Evolutionary conservation across 37 sponge, comb jelly and placozoan species (phyloP).

Genomic region (Dysidea cf. avara): DNA sequence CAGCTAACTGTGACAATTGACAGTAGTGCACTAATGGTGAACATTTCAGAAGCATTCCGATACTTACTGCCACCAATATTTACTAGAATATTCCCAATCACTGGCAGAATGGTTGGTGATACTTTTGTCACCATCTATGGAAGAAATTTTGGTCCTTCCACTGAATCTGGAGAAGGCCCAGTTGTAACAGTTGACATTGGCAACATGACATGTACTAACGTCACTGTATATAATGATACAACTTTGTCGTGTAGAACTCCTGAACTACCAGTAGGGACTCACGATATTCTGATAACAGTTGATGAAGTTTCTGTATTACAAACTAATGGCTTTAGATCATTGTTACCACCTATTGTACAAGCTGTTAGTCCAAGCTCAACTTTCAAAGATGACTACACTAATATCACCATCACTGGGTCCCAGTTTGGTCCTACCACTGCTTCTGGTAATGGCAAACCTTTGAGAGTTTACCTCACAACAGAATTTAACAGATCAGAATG

Average conservation of each 20-base stretch:
- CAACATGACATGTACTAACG: constrained; percentile 56
- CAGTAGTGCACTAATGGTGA: constrained; percentile 73
- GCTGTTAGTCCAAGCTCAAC: constrained; percentile 59
- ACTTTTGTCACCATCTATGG: constrained; percentile 74
- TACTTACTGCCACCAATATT: constrained; percentile 81
- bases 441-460: constrained; percentile 38
- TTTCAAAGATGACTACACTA: constrained; percentile 39
- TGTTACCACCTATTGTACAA: constrained; percentile 52
- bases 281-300: constrained; percentile 72
- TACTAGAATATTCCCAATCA: constrained; percentile 57
- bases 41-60: constrained; percentile 64
- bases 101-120: constrained; percentile 59
- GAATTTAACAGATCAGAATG: constrained; percentile 47
- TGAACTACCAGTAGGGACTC: constrained; percentile 14
- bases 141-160: constrained; percentile 83
- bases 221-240: constrained; percentile 57
- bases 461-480: constrained; percentile 45
- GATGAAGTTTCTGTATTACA: constrained; percentile 53
- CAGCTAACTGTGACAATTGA: constrained; percentile 76
- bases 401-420: constrained; percentile 64
- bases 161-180: constrained; percentile 65
- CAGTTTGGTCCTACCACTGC: constrained; percentile 78
- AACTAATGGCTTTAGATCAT: constrained; percentile 41
- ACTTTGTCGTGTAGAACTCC: constrained; percentile 72
- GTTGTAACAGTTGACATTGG: constrained; percentile 67